phyloP scores from a whole-genome alignment of 1,140 invertebrate species.

The Octopus sinensis region DNA sequence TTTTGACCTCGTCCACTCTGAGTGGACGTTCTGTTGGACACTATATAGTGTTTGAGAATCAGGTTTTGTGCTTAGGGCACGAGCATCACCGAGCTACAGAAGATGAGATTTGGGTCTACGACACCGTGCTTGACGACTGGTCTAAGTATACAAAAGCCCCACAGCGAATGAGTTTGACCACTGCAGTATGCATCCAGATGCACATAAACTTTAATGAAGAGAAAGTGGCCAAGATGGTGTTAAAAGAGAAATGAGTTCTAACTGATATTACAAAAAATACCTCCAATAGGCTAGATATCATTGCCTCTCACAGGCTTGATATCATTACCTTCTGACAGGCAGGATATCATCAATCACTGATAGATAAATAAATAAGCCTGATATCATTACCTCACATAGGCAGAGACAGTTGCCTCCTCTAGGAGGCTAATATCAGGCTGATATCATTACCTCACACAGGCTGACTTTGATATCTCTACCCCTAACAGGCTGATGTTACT shows the following conservation, averaged over 20 bases:
- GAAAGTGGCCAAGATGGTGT: slow-evolving; percentile 45
- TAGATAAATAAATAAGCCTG: too few relatives aligned
- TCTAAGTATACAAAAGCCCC: slow-evolving; percentile 50
- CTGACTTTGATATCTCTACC: too few relatives aligned
- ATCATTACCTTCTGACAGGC: too few relatives aligned
- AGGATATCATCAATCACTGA: too few relatives aligned
- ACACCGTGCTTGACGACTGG: slow-evolving; percentile 45
- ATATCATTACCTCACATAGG: too few relatives aligned
- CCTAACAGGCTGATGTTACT: too few relatives aligned
- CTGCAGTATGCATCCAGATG: slow-evolving; percentile 44
- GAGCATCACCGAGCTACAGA: slow-evolving; percentile 54
- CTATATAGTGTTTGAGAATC: slow-evolving; percentile 45
- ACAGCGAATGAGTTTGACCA: slow-evolving; percentile 47
- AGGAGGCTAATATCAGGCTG: too few relatives aligned
- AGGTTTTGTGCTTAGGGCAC: slow-evolving; percentile 51
- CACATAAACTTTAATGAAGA: slow-evolving; percentile 54
- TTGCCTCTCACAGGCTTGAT: too few relatives aligned
- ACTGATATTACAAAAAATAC: neutral
- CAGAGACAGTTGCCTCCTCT: too few relatives aligned
- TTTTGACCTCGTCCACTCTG: slow-evolving; percentile 47
- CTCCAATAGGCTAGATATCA: too few relatives aligned
- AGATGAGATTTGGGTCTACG: slow-evolving; percentile 54
- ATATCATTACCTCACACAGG: too few relatives aligned
- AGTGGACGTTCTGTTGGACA: slow-evolving; percentile 54
- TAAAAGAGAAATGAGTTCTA: slow-evolving; percentile 39